Evolutionary conservation across 2,888 invertebrate species (phyloP).

Genomic region (Andrena fulva): DNA sequence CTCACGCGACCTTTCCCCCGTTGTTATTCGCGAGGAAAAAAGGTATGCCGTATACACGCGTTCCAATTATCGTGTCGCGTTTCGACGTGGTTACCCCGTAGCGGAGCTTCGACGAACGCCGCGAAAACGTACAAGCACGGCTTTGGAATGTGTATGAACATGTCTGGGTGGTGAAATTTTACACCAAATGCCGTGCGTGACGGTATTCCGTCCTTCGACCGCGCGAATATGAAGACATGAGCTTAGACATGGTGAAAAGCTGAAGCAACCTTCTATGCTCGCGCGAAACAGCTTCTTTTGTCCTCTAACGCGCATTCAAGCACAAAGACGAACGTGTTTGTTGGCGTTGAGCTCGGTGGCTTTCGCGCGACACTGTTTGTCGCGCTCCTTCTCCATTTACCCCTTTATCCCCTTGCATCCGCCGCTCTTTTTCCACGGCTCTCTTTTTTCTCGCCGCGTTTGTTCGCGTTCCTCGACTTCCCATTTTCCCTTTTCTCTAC

Average conservation of each 20-base stretch:
- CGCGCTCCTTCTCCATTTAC: constrained; percentile 12
- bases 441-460: constrained; percentile 10
- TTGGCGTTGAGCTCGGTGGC: constrained; percentile 11
- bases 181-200: not conserved
- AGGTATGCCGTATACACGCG: constrained; percentile 6
- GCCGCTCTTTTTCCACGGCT: not conserved
- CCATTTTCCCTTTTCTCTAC: not conserved
- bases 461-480: constrained; percentile 5
- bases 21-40: constrained; percentile 25
- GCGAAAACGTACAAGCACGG: not conserved
- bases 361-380: constrained; percentile 22
- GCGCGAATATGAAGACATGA: not conserved
- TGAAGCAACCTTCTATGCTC: not conserved
- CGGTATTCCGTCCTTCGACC: constrained; percentile 5
- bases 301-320: not conserved
- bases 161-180: not conserved
- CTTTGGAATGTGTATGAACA: not conserved
- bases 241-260: not conserved
- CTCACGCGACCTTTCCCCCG: constrained; percentile 4
- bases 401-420: constrained; percentile 30
- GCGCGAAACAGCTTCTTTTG: not conserved
- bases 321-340: constrained; percentile 16
- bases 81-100: constrained; percentile 16
- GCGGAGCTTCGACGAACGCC: not conserved
- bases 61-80: constrained; percentile 29